These are phyloP conservation scores for Tragelaphus buxtoni DNA, from an alignment of 2,113 vertebrate genomes.

Conservation along the genomic window DNA sequence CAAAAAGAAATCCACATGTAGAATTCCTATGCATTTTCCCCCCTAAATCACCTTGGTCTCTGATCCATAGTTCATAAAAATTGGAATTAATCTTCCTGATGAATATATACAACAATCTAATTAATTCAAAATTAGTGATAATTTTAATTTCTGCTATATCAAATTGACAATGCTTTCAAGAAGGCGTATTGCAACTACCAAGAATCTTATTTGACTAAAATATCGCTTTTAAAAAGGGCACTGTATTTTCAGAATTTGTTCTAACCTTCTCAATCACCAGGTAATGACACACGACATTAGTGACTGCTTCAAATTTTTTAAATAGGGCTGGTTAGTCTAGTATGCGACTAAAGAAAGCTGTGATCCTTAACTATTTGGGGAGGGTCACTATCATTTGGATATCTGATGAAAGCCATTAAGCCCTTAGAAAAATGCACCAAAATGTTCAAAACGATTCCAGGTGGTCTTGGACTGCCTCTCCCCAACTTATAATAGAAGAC, in stretches of 20 bases:
- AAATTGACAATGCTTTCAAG: constrained; percentile 27
- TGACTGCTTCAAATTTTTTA: background rate
- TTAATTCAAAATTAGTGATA: background rate
- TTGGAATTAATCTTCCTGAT: background rate
- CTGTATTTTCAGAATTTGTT: constrained; percentile 18
- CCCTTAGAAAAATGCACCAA: background rate
- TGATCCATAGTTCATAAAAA: constrained; percentile 43
- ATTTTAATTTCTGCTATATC: background rate
- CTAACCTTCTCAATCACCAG: background rate
- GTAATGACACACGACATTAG: background rate
- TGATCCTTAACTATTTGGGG: background rate
- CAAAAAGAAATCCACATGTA: background rate
- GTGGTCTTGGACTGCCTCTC: background rate
- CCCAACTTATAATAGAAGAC: background rate
- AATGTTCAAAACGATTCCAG: background rate
- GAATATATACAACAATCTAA: constrained; percentile 5
- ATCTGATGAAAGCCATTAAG: background rate
- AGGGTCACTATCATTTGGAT: background rate
- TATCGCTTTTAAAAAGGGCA: background rate
- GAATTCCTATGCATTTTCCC: background rate
- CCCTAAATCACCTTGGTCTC: constrained; percentile 8
- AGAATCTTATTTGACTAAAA: background rate
- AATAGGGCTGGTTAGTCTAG: background rate
- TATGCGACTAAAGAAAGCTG: background rate
- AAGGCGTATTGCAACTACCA: background rate